Evolutionary conservation across 2,888 invertebrate genomes (phyloP).

Genomic region (Chydorus sphaericus): DNA sequence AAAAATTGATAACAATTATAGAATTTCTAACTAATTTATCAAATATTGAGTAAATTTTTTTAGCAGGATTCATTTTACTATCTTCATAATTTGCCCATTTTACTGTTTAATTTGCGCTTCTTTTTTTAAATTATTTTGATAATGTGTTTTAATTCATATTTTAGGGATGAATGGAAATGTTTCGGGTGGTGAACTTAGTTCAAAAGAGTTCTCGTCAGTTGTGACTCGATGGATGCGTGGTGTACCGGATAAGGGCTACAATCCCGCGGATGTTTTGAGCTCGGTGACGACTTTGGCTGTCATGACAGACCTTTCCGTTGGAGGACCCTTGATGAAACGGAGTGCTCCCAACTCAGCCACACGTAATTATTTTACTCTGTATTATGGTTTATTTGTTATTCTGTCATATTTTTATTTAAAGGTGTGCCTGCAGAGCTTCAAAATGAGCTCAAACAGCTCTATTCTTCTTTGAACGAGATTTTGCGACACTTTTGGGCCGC

Average conservation of each 20-base stretch:
- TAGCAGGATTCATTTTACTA: no score
- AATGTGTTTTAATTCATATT: slow-evolving; percentile 15
- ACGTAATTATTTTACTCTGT: slow-evolving; percentile 23
- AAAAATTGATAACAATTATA: no score
- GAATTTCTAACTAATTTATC: no score
- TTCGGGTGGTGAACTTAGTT: slow-evolving; percentile 20
- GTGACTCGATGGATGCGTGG: slow-evolving; percentile 25
- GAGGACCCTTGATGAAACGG: slow-evolving; percentile 78
- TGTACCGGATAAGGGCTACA: slow-evolving; percentile 30
- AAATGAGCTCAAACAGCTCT: slow-evolving; percentile 66
- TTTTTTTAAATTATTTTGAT: no score
- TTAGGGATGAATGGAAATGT: not conserved
- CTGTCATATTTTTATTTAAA: slow-evolving; percentile 13
- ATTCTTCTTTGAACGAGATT: slow-evolving; percentile 74
- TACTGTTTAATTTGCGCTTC: no score
- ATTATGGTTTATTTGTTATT: no score
- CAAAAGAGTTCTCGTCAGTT: slow-evolving; percentile 26
- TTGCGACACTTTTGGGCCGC: slow-evolving; percentile 89
- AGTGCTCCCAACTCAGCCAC: slow-evolving; percentile 35
- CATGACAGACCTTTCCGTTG: slow-evolving; percentile 76
- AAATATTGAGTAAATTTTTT: no score
- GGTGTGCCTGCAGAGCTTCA: slow-evolving; percentile 62
- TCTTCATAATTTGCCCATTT: no score
- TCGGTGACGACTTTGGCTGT: slow-evolving; percentile 66
- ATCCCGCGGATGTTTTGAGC: slow-evolving; percentile 24